Evolutionary conservation across 1,140 invertebrate genomes (phyloP).

Genomic region (Bombus sibiricus): DNA sequence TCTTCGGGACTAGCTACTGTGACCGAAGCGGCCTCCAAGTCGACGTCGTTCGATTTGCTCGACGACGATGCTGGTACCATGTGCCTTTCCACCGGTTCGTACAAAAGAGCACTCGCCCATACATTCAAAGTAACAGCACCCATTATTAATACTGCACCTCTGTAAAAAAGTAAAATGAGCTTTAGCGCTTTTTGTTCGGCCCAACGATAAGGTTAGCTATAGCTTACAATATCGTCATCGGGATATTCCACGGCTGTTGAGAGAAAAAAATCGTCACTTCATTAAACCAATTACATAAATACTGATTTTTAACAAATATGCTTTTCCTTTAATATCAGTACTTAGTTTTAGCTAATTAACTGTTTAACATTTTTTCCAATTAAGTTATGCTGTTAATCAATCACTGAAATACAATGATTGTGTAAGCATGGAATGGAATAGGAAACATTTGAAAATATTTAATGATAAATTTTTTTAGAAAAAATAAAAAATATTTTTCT

Average conservation of each 20-base stretch:
- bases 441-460: slow-evolving; percentile 10
- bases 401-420: slow-evolving; percentile 1
- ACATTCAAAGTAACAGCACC: slow-evolving; percentile 92
- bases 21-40: slow-evolving; percentile 54
- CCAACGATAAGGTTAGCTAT: slow-evolving; percentile 6
- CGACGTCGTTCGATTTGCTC: slow-evolving; percentile 47
- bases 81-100: slow-evolving; percentile 92
- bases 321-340: not conserved
- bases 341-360: not conserved
- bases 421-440: slow-evolving; percentile 1
- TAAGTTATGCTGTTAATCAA: not conserved
- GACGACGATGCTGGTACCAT: slow-evolving; percentile 81
- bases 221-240: slow-evolving; percentile 46
- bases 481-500: not conserved
- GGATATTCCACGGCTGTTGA: slow-evolving; percentile 39
- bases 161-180: slow-evolving; percentile 75
- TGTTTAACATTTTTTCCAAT: not conserved
- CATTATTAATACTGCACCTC: slow-evolving; percentile 91
- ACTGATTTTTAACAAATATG: not conserved
- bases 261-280: slow-evolving; percentile 1
- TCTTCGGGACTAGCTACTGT: slow-evolving; percentile 63
- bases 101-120: slow-evolving; percentile 91
- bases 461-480: not conserved
- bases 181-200: slow-evolving; percentile 32
- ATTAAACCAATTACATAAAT: slow-evolving; percentile 5